A percentile compares a stretch with the other conserved stretches of the same genome.
phyloP scores from a whole-genome alignment of 2,888 invertebrate genomes.

The Phymatocera aterrima region DNA sequence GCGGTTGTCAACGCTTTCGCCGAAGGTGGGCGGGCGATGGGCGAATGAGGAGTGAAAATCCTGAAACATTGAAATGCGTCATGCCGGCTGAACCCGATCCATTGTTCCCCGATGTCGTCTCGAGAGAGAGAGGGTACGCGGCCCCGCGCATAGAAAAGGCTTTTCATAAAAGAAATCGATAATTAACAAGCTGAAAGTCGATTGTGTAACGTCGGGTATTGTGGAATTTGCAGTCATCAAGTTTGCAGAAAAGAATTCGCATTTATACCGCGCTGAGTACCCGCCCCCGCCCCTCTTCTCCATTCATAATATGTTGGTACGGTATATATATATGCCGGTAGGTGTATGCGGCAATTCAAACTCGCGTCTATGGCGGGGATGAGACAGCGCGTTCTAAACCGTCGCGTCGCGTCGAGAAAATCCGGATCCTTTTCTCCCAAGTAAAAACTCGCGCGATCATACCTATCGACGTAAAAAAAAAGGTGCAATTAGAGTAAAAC shows the following conservation, averaged over 20 bases:
- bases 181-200: conserved; percentile 66
- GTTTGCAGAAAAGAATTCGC: neutral
- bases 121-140: conserved; percentile 18
- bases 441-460: too few relatives aligned
- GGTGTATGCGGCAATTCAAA: neutral
- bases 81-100: conserved; percentile 31
- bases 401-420: neutral
- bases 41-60: conserved; percentile 24
- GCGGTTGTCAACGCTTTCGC: too few relatives aligned
- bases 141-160: conserved; percentile 23
- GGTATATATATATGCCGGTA: neutral
- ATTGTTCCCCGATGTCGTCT: conserved; percentile 41
- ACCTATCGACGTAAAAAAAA: too few relatives aligned
- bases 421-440: too few relatives aligned
- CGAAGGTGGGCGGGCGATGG: too few relatives aligned
- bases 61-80: conserved; percentile 8
- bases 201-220: conserved; percentile 18
- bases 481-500: conserved; percentile 23
- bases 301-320: neutral
- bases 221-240: neutral
- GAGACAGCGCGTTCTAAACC: neutral
- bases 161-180: conserved; percentile 66
- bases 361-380: neutral
- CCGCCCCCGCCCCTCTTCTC: too few relatives aligned
- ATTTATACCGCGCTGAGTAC: neutral